phyloP scores from a whole-genome alignment of 2,888 invertebrate species.

The Fragum whitleyi region DNA sequence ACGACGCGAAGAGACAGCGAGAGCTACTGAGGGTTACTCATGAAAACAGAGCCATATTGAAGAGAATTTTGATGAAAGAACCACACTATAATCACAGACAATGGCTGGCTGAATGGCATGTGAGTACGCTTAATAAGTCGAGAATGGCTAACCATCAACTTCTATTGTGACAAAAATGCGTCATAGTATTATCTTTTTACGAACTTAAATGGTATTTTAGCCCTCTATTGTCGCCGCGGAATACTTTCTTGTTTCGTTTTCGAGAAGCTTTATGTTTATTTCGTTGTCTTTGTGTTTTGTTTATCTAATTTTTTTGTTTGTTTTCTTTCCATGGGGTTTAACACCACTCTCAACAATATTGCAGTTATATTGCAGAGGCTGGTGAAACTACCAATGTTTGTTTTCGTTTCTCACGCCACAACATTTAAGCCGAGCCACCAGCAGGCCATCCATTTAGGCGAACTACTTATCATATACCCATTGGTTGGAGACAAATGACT shows the following conservation, averaged over 20 bases:
- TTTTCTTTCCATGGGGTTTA: no score
- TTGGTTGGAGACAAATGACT: no score
- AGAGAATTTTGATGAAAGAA: slow-evolving; percentile 75
- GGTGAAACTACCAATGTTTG: no score
- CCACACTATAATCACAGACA: slow-evolving; percentile 75
- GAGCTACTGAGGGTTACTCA: slow-evolving; percentile 79
- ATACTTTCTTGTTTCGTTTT: neutral
- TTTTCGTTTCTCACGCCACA: no score
- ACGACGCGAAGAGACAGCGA: slow-evolving; percentile 76
- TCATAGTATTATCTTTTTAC: neutral
- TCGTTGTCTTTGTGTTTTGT: no score
- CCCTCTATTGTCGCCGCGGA: neutral
- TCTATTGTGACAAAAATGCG: neutral
- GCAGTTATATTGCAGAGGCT: no score
- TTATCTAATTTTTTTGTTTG: no score
- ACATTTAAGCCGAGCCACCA: no score
- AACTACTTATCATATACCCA: no score
- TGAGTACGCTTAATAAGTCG: slow-evolving; percentile 28
- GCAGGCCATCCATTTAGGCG: no score
- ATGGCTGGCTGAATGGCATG: slow-evolving; percentile 77
- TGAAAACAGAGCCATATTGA: slow-evolving; percentile 81
- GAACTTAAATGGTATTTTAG: neutral
- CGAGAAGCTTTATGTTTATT: no score
- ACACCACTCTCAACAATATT: no score
- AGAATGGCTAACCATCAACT: neutral